Evolutionary conservation across 2,113 vertebrate genomes (phyloP).

Genomic region (Antechinus flavipes): DNA sequence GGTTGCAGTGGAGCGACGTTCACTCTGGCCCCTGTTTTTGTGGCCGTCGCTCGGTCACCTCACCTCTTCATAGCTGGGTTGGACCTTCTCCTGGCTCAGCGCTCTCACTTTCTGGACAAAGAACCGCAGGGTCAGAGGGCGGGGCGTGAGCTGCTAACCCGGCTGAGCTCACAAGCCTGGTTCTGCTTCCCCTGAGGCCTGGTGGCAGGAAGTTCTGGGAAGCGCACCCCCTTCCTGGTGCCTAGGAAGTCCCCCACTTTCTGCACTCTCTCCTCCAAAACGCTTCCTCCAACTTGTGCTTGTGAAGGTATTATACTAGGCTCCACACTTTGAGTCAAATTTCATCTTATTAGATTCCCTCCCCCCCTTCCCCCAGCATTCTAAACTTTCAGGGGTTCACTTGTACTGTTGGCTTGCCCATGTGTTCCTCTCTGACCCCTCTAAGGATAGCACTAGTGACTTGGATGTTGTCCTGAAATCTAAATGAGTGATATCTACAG

Average conservation of each 20-base stretch:
- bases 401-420: neutral
- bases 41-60: neutral
- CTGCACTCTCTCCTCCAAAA: neutral
- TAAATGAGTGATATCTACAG: too few species aligned
- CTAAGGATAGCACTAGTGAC: neutral
- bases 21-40: neutral
- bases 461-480: neutral
- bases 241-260: too few species aligned
- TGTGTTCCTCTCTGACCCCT: neutral
- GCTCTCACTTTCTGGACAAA: neutral
- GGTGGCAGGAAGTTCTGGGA: too few species aligned
- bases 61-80: neutral
- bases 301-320: neutral
- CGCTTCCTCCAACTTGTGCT: neutral
- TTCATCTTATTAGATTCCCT: neutral
- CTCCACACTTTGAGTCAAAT: neutral
- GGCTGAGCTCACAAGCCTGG: neutral
- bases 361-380: neutral
- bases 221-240: neutral
- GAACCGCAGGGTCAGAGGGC: neutral
- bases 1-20: neutral
- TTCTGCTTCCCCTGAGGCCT: neutral
- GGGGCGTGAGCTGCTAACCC: neutral
- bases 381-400: neutral
- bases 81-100: neutral